Evolutionary conservation across 2,797 vertebrate genomes (phyloP).

Genomic region (Thripadectes ignobilis): DNA sequence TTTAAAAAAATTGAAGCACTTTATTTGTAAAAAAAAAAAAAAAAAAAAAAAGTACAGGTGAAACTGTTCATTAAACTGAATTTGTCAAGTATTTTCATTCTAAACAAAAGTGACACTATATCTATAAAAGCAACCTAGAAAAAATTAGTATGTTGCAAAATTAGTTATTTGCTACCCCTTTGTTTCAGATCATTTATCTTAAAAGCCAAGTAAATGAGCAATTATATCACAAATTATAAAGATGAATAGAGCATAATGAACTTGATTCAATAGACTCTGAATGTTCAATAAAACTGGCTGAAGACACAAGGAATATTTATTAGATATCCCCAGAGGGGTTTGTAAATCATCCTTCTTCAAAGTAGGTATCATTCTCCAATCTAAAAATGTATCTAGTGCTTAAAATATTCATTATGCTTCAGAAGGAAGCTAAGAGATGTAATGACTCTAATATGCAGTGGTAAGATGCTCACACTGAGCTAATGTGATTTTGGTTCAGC

Average conservation of each 20-base stretch:
- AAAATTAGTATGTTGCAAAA: neutral
- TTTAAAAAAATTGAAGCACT: neutral
- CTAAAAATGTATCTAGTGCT: neutral
- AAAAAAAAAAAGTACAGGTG: neutral
- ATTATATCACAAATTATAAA: neutral
- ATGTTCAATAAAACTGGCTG: neutral
- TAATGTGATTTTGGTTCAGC: neutral
- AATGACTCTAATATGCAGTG: neutral
- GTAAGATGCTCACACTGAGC: neutral
- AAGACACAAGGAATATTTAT: neutral
- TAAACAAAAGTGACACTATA: neutral
- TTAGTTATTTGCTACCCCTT: neutral
- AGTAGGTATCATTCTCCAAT: neutral
- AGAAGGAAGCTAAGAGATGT: neutral
- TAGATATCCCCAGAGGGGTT: neutral
- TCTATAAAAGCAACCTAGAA: neutral
- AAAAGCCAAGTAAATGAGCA: neutral
- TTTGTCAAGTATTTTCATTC: neutral
- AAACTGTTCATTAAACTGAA: neutral
- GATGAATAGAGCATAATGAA: neutral
- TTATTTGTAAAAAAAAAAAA: neutral
- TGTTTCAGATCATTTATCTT: neutral
- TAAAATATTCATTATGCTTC: neutral
- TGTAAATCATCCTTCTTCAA: neutral
- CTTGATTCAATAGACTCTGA: neutral